phyloP scores from a whole-genome alignment of 1,140 invertebrate genomes.

The Lepeophtheirus salmonis region DNA sequence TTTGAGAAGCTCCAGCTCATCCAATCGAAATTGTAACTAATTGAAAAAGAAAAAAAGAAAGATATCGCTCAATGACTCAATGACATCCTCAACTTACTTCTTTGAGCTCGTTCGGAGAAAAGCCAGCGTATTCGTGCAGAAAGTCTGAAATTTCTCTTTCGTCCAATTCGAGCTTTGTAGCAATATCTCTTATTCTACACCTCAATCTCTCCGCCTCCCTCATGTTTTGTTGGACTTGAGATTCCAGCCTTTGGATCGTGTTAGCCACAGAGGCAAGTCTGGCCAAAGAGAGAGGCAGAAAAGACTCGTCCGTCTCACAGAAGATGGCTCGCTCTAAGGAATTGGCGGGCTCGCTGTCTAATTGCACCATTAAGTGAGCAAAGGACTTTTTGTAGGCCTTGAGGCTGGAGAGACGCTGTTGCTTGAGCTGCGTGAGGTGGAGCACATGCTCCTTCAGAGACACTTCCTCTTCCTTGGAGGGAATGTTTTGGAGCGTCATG shows the following conservation, averaged over 20 bases:
- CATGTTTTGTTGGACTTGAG: too few relatives aligned
- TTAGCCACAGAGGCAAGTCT: neutral
- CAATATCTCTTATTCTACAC: neutral
- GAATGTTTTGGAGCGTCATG: neutral
- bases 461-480: neutral
- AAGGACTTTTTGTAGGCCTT: neutral
- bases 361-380: neutral
- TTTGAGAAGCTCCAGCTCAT: constrained; percentile 40
- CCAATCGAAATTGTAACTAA: constrained; percentile 34
- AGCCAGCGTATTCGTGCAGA: neutral
- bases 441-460: neutral
- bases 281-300: neutral
- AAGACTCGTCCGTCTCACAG: neutral
- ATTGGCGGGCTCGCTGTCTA: neutral
- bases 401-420: neutral
- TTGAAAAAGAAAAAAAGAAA: neutral
- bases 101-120: neutral
- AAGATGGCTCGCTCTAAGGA: neutral
- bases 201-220: neutral
- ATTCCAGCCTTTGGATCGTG: neutral
- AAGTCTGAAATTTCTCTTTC: too few relatives aligned
- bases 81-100: too few relatives aligned
- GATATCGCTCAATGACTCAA: too few relatives aligned
- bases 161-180: neutral
- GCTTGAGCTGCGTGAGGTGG: neutral